A percentile compares a stretch with the other conserved stretches of the same genome.
These are phyloP conservation scores for Psilopogon haemacephalus DNA, from an alignment of 2,113 vertebrate genomes.

Conservation along the genomic window DNA sequence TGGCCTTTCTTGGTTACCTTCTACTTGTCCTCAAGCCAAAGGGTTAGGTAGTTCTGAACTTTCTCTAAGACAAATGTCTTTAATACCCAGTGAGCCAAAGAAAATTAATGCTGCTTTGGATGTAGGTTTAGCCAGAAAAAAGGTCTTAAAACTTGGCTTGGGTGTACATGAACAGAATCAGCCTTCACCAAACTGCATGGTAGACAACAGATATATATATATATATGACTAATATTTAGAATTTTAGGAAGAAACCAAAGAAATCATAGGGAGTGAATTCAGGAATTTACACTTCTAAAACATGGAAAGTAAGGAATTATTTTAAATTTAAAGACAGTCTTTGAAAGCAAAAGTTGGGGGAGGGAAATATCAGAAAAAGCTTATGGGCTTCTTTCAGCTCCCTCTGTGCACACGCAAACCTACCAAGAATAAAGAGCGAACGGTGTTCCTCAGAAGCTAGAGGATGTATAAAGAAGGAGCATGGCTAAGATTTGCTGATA, in stretches of 20 bases:
- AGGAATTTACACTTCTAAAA: too few relatives aligned
- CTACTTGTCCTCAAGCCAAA: background rate
- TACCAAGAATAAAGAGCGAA: too few relatives aligned
- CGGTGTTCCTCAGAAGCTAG: too few relatives aligned
- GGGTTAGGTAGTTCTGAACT: background rate
- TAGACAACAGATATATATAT: background rate
- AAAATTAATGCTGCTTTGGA: slow-evolving; percentile 6
- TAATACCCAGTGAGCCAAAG: background rate
- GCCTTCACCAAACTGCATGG: background rate
- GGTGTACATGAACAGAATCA: background rate
- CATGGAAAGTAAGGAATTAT: too few relatives aligned
- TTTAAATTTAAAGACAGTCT: too few relatives aligned
- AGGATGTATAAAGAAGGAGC: too few relatives aligned
- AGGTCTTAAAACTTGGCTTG: background rate
- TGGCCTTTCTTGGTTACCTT: background rate
- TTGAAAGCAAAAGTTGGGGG: too few relatives aligned
- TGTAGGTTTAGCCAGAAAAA: background rate
- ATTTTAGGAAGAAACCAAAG: background rate
- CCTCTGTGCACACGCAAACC: too few relatives aligned
- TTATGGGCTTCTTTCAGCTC: too few relatives aligned
- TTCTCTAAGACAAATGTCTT: background rate
- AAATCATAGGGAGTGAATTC: too few relatives aligned
- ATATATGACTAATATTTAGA: background rate
- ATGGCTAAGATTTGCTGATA: too few relatives aligned
- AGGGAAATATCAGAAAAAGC: too few relatives aligned